Base-by-base conservation (phyloP, 2,797 vertebrate species). In the Cottoperca gobio region DNA sequence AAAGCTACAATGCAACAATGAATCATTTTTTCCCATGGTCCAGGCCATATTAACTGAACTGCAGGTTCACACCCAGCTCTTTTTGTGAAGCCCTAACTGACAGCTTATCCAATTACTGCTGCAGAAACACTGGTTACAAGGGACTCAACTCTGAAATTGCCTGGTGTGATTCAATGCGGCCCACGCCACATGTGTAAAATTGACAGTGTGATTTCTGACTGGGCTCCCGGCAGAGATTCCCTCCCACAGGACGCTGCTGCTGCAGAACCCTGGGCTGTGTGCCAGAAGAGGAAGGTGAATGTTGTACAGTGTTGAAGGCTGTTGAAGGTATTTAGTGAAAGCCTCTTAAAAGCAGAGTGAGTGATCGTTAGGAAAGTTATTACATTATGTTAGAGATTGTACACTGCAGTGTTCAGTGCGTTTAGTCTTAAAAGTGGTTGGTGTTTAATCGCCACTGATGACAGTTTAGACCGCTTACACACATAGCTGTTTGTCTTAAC, bases 41-140 rank as follows among this genome's bases (percentile, higher is more conserved):
- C 4, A 26, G 26, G 26, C 26, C 26, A 26, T 26, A 26, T 26
- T 26, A 26, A 26, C 26, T 26, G 26, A 26, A 26, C 26, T 26
- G n/a, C n/a, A 61, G 60, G 37, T 74, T 66, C 68, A 63, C 69
- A 59, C 23, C 40, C 10, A 6, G 31, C 62, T 78, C 75, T 55
- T 59, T 75, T 35, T 2, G 13, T 46, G 55, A 54, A 45, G 74
- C 71, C 71, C 71, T 68, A 46, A 79, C 71, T 83, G 82, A 81
- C 83, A 87, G 78, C 64, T 91, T 85, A 89, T 88, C 84, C 86
- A 89, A 79, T 86, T 88, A 86, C 37, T 23, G 43, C 39, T 10
- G 52, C 70, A 66, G 78, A 86, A 54, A 84, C 81, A 79, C 33
- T 74, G 75, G 70, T 76, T 79, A 71, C 69, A 73, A 57, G 48